phyloP scores from a whole-genome alignment of 2,888 invertebrate genomes.

The Acanthoscelides obtectus region DNA sequence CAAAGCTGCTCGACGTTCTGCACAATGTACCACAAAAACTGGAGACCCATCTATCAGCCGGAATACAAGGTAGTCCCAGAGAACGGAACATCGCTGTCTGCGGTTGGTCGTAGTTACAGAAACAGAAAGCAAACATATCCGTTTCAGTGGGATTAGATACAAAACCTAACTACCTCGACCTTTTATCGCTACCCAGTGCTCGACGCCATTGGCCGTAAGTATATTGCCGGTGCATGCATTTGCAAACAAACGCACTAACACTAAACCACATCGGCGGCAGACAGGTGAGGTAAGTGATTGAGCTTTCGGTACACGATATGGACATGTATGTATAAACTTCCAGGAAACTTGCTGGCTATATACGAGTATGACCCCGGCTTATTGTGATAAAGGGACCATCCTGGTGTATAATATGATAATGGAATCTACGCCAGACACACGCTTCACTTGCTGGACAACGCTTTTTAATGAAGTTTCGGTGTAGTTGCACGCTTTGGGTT shows the following conservation, averaged over 20 bases:
- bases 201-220: neutral
- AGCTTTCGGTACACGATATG: constrained; percentile 45
- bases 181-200: no score
- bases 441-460: neutral
- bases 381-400: neutral
- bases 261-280: constrained; percentile 40
- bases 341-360: neutral
- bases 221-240: constrained; percentile 25
- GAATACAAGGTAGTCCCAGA: no score
- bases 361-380: neutral
- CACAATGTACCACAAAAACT: no score
- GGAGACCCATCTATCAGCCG: no score
- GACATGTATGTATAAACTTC: constrained; percentile 39
- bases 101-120: no score
- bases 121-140: no score
- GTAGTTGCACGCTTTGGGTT: neutral
- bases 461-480: neutral
- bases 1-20: no score
- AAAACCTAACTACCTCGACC: no score
- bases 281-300: constrained; percentile 38
- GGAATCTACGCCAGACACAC: neutral
- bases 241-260: constrained; percentile 43
- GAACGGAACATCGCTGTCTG: no score
- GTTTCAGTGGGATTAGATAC: no score
- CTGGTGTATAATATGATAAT: neutral